Evolutionary conservation across 2,113 vertebrate genomes (phyloP).

Genomic region (Tinamus guttatus): DNA sequence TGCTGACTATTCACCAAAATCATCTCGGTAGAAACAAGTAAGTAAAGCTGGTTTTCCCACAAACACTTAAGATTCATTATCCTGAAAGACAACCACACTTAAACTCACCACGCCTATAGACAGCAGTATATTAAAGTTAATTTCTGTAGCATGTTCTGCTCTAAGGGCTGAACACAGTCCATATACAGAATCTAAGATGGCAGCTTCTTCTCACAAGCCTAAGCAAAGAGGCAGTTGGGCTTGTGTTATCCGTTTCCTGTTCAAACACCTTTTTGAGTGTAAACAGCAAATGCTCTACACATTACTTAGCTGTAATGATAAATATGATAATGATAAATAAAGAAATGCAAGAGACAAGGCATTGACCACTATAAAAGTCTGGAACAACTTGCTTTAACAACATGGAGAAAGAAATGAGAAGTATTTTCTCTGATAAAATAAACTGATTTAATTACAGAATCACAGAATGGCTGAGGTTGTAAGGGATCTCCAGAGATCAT

Average conservation of each 20-base stretch:
- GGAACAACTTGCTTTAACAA: not conserved
- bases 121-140: not conserved
- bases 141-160: not conserved
- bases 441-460: not conserved
- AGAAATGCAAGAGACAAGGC: not conserved
- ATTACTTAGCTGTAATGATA: not conserved
- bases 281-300: not conserved
- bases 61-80: not conserved
- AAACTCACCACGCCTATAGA: not conserved
- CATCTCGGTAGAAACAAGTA: not conserved
- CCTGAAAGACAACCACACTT: not conserved
- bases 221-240: not conserved
- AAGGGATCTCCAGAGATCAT: too few species aligned
- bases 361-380: rapidly evolving
- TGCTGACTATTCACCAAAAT: not conserved
- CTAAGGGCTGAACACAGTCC: not conserved
- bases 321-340: not conserved
- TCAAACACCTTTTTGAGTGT: too few species aligned
- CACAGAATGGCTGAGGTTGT: too few species aligned
- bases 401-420: not conserved
- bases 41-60: not conserved
- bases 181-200: not conserved
- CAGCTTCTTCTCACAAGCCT: not conserved
- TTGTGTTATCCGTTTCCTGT: not conserved
- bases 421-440: not conserved